Evolutionary conservation across 2,113 vertebrate genomes (phyloP).

Genomic region (Platysteira castanea): DNA sequence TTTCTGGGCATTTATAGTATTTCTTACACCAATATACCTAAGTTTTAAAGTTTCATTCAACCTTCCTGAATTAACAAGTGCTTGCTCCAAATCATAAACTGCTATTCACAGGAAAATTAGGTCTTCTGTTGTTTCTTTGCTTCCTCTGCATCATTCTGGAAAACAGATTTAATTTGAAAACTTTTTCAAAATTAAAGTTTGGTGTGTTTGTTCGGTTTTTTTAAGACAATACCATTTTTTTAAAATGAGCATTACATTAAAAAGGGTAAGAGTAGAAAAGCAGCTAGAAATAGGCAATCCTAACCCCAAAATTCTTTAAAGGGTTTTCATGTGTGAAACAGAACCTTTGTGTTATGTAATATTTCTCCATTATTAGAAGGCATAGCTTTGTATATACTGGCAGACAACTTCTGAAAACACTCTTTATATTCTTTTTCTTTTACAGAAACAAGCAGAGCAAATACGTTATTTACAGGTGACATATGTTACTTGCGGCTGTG

Average conservation of each 20-base stretch:
- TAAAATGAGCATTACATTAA: fast-evolving
- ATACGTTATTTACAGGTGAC: background rate
- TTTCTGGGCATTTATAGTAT: background rate
- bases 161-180: background rate
- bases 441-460: background rate
- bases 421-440: background rate
- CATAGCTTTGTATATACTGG: background rate
- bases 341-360: background rate
- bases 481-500: background rate
- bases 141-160: background rate
- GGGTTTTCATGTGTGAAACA: background rate
- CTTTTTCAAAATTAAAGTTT: background rate
- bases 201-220: fast-evolving
- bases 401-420: background rate
- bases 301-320: background rate
- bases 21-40: background rate
- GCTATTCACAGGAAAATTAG: background rate
- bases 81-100: background rate
- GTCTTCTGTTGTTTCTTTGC: background rate
- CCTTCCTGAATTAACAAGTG: background rate
- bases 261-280: background rate
- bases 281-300: background rate
- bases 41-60: background rate
- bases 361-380: background rate
- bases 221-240: background rate